A percentile compares a stretch with the other conserved stretches of the same genome.
phyloP scores from a whole-genome alignment of 2,888 invertebrate species.

The Lobophora halterata region DNA sequence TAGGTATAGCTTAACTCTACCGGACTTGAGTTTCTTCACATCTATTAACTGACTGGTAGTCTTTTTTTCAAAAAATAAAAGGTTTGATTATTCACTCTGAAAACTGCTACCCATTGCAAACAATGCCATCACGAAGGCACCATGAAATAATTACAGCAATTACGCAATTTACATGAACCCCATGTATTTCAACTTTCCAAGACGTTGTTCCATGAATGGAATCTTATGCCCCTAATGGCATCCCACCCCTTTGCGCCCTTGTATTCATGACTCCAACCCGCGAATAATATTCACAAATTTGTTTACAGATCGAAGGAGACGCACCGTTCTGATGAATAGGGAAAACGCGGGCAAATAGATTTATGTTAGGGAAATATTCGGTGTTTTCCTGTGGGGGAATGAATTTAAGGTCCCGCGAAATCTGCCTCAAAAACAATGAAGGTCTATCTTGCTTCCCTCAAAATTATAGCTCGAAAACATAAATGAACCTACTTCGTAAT shows the following conservation, averaged over 20 bases:
- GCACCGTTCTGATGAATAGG: slow-evolving; percentile 40
- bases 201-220: slow-evolving; percentile 66
- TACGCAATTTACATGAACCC: slow-evolving; percentile 52
- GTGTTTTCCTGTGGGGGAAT: slow-evolving; percentile 27
- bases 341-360: slow-evolving; percentile 33
- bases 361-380: slow-evolving; percentile 32
- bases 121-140: slow-evolving; percentile 11
- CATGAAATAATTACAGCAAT: slow-evolving; percentile 45
- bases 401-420: slow-evolving; percentile 11
- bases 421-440: too few species aligned
- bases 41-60: too few species aligned
- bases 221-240: slow-evolving; percentile 62
- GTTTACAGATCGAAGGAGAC: slow-evolving; percentile 67
- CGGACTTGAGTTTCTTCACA: too few species aligned
- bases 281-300: slow-evolving; percentile 77
- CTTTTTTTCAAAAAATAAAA: too few species aligned
- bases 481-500: too few species aligned
- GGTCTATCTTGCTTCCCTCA: too few species aligned
- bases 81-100: neutral
- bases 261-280: slow-evolving; percentile 62
- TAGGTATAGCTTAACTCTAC: too few species aligned
- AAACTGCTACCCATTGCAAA: neutral
- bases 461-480: too few species aligned
- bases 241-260: slow-evolving; percentile 56
- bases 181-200: slow-evolving; percentile 60